Evolutionary conservation across 2,797 vertebrate species (phyloP).

Genomic region (Leptatherina wallacei): DNA sequence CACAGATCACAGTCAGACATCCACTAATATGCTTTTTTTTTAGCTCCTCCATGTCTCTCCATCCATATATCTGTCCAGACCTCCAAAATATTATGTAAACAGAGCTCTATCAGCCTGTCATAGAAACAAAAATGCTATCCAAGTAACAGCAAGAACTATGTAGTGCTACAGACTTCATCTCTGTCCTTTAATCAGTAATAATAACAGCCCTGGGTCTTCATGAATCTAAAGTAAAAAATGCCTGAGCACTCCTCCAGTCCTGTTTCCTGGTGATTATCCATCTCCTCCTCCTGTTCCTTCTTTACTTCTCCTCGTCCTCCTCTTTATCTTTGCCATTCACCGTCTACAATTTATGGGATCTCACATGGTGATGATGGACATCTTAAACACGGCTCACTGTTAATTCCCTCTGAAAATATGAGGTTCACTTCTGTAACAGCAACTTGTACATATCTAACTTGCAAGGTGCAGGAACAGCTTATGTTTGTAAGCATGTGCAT

Average conservation of each 20-base stretch:
- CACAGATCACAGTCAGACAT: constrained; percentile 41
- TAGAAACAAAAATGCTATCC: constrained; percentile 14
- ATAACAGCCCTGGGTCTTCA: constrained; percentile 40
- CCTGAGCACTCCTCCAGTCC: constrained; percentile 28
- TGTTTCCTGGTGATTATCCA: constrained; percentile 77
- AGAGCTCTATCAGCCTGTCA: neutral
- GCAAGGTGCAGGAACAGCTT: constrained; percentile 45
- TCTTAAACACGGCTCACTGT: constrained; percentile 62
- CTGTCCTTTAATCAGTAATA: constrained; percentile 64
- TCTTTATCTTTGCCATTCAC: constrained; percentile 45
- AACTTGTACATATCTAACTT: constrained; percentile 62
- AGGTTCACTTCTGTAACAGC: constrained; percentile 64
- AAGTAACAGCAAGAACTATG: constrained; percentile 33
- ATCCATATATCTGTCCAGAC: constrained; percentile 25
- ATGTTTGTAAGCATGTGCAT: constrained; percentile 6
- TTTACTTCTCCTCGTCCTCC: constrained; percentile 22
- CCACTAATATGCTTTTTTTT: constrained; percentile 47
- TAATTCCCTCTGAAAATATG: constrained; percentile 81
- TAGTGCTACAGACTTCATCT: constrained; percentile 15
- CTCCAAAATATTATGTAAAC: neutral
- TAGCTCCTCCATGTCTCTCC: constrained; percentile 14
- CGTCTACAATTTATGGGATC: constrained; percentile 41
- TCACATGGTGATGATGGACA: constrained; percentile 50
- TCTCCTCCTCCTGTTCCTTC: constrained; percentile 64
- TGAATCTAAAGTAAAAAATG: constrained; percentile 63